Percentiles rank a stretch among this genome's conserved stretches.
Conservation (phyloP, 2,797 vertebrate species). For the Acipenser transmontanus region DNA sequence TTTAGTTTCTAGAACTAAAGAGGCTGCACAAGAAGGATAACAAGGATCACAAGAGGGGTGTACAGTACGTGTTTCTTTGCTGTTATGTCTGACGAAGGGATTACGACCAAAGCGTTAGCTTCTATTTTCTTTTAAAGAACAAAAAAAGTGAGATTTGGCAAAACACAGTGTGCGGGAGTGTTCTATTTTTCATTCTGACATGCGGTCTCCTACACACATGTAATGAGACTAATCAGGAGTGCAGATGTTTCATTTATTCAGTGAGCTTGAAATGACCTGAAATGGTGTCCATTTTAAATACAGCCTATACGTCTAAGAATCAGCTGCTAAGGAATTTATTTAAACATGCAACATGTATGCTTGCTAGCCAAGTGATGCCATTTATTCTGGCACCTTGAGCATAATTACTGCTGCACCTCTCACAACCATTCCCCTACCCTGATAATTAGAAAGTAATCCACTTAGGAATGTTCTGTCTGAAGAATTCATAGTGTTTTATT, state of each 20-base stretch:
- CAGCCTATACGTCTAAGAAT: background rate
- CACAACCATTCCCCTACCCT: background rate
- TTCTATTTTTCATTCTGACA: no score
- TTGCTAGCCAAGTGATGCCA: background rate
- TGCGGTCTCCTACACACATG: background rate
- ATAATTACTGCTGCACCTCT: constrained; percentile 3
- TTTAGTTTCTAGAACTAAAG: no score
- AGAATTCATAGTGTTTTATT: background rate
- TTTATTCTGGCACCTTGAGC: background rate
- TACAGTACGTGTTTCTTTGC: no score
- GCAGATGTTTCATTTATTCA: constrained; percentile 9
- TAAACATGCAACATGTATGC: no score
- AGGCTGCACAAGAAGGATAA: no score
- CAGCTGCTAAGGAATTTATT: no score
- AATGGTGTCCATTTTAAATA: constrained; percentile 9
- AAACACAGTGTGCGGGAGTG: no score
- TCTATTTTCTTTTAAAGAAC: no score
- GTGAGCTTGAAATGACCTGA: background rate
- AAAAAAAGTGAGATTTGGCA: no score
- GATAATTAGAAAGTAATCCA: constrained; percentile 7
- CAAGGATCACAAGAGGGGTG: no score
- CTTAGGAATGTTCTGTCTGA: constrained; percentile 2
- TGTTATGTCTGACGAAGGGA: no score
- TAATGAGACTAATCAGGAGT: background rate
- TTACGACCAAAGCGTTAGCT: background rate